phyloP scores from a whole-genome alignment of 1,140 invertebrate species.

The Harlomillsia oculata region DNA sequence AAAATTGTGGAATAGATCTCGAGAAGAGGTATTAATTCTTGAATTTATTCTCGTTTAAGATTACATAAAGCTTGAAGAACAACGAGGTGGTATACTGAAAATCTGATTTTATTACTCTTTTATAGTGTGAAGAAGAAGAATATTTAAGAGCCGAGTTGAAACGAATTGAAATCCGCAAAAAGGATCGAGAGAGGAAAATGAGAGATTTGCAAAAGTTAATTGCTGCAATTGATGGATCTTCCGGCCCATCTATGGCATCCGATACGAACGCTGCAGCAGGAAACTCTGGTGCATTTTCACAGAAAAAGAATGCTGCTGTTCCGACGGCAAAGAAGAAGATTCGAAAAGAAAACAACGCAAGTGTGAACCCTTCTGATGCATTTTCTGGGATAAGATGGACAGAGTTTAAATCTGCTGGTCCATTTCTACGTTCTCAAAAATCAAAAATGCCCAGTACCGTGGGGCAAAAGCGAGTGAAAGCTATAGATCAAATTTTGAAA shows the following conservation, averaged over 20 bases:
- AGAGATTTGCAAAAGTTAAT: conserved; percentile 97
- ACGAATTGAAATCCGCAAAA: conserved; percentile 92
- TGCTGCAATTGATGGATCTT: conserved; percentile 67
- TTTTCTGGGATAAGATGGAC: conserved; percentile 81
- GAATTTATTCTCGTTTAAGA: too few relatives aligned
- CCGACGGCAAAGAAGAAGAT: conserved; percentile 36
- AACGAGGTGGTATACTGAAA: too few relatives aligned
- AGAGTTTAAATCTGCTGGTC: conserved; percentile 81
- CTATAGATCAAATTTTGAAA: conserved; percentile 82
- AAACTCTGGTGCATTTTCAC: too few relatives aligned
- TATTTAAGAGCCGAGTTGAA: conserved; percentile 78
- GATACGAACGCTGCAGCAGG: too few relatives aligned
- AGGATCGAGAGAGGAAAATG: conserved; percentile 92
- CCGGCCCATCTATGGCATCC: too few relatives aligned
- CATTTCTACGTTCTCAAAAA: conserved; percentile 77
- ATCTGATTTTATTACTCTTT: too few relatives aligned
- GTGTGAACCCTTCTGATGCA: not conserved
- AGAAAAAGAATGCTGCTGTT: too few relatives aligned
- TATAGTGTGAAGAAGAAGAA: conserved; percentile 95
- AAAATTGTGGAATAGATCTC: conserved; percentile 84
- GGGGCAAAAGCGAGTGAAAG: conserved; percentile 92
- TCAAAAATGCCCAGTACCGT: conserved; percentile 92
- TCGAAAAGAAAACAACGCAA: conserved; percentile 13
- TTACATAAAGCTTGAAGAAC: too few relatives aligned
- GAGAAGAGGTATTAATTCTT: conserved; percentile 62